phyloP scores from a whole-genome alignment of 2,797 vertebrate genomes.

The Paramormyrops hopkinsi region DNA sequence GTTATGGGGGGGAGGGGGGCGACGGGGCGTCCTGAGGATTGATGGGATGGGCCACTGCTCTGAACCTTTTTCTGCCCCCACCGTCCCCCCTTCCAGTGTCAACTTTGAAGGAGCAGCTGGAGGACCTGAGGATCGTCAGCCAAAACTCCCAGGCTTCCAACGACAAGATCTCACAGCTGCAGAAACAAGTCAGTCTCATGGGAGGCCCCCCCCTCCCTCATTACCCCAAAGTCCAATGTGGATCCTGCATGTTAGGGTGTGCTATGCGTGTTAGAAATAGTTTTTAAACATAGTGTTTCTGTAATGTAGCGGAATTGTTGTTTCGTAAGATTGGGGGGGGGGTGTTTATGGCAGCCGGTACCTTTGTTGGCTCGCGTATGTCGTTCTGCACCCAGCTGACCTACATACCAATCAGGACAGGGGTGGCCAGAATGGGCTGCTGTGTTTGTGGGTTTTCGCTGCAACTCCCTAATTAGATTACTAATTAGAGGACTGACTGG shows the following conservation, averaged over 20 bases:
- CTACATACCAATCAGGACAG: neutral
- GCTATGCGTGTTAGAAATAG: neutral
- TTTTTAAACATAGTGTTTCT: neutral
- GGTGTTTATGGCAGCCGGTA: neutral
- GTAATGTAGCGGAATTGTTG: neutral
- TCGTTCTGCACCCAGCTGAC: neutral
- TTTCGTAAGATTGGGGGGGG: neutral
- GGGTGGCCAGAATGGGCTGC: neutral
- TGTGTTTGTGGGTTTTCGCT: neutral
- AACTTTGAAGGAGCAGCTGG: slow-evolving; percentile 92
- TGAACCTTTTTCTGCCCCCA: neutral
- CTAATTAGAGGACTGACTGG: too few relatives aligned
- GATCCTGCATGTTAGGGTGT: neutral
- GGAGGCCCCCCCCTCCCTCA: neutral
- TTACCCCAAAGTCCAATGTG: neutral
- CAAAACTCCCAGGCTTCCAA: slow-evolving; percentile 89
- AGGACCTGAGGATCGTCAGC: slow-evolving; percentile 87
- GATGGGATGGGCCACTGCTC: neutral
- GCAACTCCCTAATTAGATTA: neutral
- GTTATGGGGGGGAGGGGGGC: neutral
- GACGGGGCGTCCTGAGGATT: neutral
- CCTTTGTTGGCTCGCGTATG: neutral
- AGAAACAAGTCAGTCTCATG: slow-evolving; percentile 77
- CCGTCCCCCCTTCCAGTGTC: slow-evolving; percentile 65
- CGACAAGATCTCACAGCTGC: slow-evolving; percentile 87